Conservation (phyloP, 2,113 vertebrate genomes). For the cat (Felis catus) region F.catus_Fca126_mat1.0 CM031412.1:195478501-195479000, state of each 20-base stretch:
- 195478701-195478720: background rate
- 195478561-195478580: background rate
- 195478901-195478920: background rate
- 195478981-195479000: background rate
- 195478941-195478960: background rate
- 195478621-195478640: background rate
- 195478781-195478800: background rate
- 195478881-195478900: background rate
- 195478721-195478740: background rate
- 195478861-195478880: background rate
- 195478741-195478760: background rate
- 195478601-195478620: background rate
- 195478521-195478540: background rate
- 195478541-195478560: background rate
- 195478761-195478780: background rate
- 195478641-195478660: background rate
- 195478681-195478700: background rate
- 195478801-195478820: background rate
- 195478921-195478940: background rate
- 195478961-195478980: background rate
- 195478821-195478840: no score
- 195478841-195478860: background rate
- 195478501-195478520: background rate
- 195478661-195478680: background rate
- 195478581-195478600: background rate